A percentile compares a stretch with the other conserved stretches of the same genome.
Conservation (phyloP, 2,888 invertebrate genomes). For the Hyppa rectilinea region DNA sequence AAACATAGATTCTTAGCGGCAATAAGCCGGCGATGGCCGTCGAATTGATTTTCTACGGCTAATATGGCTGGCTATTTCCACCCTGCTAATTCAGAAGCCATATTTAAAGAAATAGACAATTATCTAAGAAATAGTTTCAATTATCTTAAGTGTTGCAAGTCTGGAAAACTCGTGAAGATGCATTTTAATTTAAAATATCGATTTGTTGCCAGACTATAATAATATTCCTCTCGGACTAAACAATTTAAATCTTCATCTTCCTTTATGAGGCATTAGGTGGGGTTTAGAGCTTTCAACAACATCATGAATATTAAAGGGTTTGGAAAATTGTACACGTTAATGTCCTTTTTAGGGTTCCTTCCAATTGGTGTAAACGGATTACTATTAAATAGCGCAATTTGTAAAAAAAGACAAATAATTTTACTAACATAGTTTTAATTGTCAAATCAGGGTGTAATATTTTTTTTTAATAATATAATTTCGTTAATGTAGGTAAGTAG, state of each 20-base stretch:
- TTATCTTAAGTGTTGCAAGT: neutral
- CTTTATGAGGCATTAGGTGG: slow-evolving; percentile 17
- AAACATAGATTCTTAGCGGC: too few species aligned
- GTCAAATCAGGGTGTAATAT: too few species aligned
- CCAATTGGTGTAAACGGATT: rapidly evolving
- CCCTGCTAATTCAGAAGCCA: neutral
- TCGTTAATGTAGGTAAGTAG: too few species aligned
- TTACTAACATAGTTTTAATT: too few species aligned
- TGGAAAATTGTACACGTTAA: neutral
- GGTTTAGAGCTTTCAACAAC: slow-evolving; percentile 19
- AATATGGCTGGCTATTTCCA: neutral
- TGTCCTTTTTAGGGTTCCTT: neutral
- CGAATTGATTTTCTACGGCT: too few species aligned
- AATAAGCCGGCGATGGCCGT: too few species aligned
- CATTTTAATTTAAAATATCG: slow-evolving; percentile 19
- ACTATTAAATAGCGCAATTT: too few species aligned
- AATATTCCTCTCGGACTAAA: slow-evolving; percentile 1
- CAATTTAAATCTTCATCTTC: slow-evolving; percentile 18
- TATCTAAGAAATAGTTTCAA: neutral
- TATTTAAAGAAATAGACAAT: neutral
- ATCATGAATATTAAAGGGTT: slow-evolving; percentile 1
- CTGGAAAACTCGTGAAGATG: neutral
- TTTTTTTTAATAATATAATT: too few species aligned
- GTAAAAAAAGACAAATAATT: too few species aligned
- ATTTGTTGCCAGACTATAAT: slow-evolving; percentile 25